Evolutionary conservation across 2,888 invertebrate genomes (phyloP), one percentile per base, ranked within the genome.

Genomic region (Mesorhabditis belari): DNA sequence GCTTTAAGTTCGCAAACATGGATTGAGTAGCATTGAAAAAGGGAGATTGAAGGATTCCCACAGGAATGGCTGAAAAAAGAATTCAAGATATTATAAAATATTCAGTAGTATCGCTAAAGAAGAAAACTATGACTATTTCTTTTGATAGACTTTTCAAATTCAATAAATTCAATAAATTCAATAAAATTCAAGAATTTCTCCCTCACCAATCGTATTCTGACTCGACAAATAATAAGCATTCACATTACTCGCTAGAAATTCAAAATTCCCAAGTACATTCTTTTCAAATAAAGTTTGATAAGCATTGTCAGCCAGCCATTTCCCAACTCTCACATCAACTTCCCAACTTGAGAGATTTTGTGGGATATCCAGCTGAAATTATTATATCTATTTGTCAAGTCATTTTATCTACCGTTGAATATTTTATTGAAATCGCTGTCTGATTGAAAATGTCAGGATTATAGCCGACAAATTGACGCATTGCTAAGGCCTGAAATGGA

Each of bases 221-320:
- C 54, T 58, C 3, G 62, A 58, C 6, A 55, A 54, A 58, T 62
- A 62, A 27, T 55, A 62, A 5, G 62, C 62, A 28, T 62, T 62
- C 9, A 28, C 27, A 17, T 62, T 55, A 21, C 49, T 56, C 5
- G 58, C 58, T n/a, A 26, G 50, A 21, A 50, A 35, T 5, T 62
- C 62, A 21, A 62, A 62, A 17, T 35, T 56, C 2, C 58, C 58
- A 29, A 44, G 24, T 26, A 29, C 35, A 21, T 58, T 62, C 19
- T 26, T 17, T 12, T 58, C 50, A 3, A n/a, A 19, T 12, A 60
- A 25, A 1, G 12, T 56, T 24, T 49, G 26, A 12, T 52, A 25
- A 9, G 49, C 21, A 17, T 17, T n/a, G 12, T 6, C 12, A 9
- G 19, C 12, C 9, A 21, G 9, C 21, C 52, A 52, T 54, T 1